phyloP scores from a whole-genome alignment of 1,140 invertebrate genomes.

The Onthophagus taurus region DNA sequence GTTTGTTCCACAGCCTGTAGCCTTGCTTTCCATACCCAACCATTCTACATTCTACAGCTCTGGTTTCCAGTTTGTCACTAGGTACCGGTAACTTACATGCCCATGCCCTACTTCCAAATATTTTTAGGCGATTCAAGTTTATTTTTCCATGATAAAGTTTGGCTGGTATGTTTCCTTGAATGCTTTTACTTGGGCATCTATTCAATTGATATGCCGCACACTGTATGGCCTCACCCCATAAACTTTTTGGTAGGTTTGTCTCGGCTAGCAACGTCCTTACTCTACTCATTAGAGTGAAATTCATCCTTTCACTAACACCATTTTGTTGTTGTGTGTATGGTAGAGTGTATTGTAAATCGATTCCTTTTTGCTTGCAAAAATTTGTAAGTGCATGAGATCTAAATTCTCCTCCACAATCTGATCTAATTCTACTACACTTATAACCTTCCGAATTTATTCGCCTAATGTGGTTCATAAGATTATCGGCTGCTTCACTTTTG shows the following conservation, averaged over 20 bases:
- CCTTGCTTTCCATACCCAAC: constrained; percentile 5
- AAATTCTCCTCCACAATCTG: background rate
- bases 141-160: too few relatives aligned
- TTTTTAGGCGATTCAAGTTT: too few relatives aligned
- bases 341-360: background rate
- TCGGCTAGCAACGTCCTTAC: constrained; percentile 34
- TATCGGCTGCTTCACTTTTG: constrained; percentile 26
- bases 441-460: background rate
- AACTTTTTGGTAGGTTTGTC: constrained; percentile 24
- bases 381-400: background rate
- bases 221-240: constrained; percentile 39
- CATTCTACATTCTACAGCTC: constrained; percentile 4
- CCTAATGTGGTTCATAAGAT: constrained; percentile 16
- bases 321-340: constrained; percentile 1
- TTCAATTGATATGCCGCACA: too few relatives aligned
- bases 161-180: too few relatives aligned
- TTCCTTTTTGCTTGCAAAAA: constrained; percentile 1
- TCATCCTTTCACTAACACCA: constrained; percentile 1
- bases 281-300: background rate
- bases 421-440: background rate
- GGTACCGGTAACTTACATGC: too few relatives aligned
- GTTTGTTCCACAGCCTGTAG: background rate
- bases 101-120: too few relatives aligned
- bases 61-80: constrained; percentile 6
- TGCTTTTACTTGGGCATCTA: too few relatives aligned